Conservation (phyloP, 2,113 vertebrate genomes). For the Mormyrus iriodes region DNA sequence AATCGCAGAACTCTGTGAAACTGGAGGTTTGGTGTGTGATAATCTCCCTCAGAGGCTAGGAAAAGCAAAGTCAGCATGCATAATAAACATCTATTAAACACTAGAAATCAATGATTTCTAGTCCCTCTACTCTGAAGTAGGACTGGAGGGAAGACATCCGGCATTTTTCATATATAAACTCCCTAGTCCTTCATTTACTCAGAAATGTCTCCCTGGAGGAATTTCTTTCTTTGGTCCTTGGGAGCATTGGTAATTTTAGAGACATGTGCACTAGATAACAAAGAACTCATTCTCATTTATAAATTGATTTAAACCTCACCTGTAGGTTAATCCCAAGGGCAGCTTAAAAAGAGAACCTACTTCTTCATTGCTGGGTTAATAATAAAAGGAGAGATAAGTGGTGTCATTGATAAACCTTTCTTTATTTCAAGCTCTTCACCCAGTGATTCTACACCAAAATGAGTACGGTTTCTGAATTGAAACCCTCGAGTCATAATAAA, state of each 20-base stretch:
- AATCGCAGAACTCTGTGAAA: neutral
- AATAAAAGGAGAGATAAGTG: constrained; percentile 1
- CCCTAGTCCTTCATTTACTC: neutral
- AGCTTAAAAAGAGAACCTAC: neutral
- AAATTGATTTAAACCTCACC: constrained; percentile 12
- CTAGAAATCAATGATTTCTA: neutral
- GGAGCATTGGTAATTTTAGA: neutral
- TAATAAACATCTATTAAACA: constrained; percentile 10
- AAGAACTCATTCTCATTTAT: neutral
- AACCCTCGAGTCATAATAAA: neutral
- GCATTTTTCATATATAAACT: neutral
- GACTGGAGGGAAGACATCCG: neutral
- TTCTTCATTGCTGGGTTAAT: neutral
- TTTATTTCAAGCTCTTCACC: neutral
- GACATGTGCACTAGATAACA: neutral
- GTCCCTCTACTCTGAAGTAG: neutral
- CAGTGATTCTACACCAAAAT: neutral
- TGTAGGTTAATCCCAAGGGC: neutral
- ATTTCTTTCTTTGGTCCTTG: neutral
- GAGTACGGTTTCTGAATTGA: neutral
- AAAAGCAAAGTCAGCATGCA: constrained; percentile 4
- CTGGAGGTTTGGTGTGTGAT: neutral
- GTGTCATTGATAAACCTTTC: neutral
- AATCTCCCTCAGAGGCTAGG: neutral
- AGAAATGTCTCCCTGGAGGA: neutral